phyloP scores from a whole-genome alignment of 2,113 vertebrate species.

The Proterorhinus semilunaris region DNA sequence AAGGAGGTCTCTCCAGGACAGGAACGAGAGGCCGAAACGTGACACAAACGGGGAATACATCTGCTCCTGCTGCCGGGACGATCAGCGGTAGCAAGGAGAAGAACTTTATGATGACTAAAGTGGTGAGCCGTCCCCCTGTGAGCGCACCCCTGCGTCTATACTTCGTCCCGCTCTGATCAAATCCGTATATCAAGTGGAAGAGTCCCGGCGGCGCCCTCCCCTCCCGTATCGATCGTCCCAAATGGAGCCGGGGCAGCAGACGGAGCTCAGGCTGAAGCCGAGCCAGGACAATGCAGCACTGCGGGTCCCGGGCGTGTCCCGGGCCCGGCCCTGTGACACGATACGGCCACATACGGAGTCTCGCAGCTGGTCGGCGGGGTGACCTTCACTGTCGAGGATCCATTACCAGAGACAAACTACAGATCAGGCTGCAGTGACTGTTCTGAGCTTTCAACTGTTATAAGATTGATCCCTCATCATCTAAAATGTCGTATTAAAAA shows the following conservation, averaged over 20 bases:
- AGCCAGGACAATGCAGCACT: conserved; percentile 63
- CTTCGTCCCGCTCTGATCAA: too few relatives aligned
- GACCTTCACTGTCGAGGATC: background rate
- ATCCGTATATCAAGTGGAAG: conserved; percentile 1
- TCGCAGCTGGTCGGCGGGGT: background rate
- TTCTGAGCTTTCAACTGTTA: background rate
- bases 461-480: too few relatives aligned
- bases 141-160: too few relatives aligned
- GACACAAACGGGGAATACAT: too few relatives aligned
- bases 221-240: conserved; percentile 21
- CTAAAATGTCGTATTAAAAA: too few relatives aligned
- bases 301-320: conserved; percentile 55
- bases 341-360: background rate
- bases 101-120: too few relatives aligned
- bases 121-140: too few relatives aligned
- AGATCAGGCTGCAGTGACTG: too few relatives aligned
- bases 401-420: background rate
- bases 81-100: too few relatives aligned
- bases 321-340: background rate
- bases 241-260: background rate
- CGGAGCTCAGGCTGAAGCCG: conserved; percentile 29
- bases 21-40: too few relatives aligned
- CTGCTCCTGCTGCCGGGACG: too few relatives aligned
- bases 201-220: conserved; percentile 6
- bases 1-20: background rate